Evolutionary conservation across 2,113 vertebrate species (phyloP), one percentile per base, ranked within the genome.

Genomic region (Sturnira hondurensis): DNA sequence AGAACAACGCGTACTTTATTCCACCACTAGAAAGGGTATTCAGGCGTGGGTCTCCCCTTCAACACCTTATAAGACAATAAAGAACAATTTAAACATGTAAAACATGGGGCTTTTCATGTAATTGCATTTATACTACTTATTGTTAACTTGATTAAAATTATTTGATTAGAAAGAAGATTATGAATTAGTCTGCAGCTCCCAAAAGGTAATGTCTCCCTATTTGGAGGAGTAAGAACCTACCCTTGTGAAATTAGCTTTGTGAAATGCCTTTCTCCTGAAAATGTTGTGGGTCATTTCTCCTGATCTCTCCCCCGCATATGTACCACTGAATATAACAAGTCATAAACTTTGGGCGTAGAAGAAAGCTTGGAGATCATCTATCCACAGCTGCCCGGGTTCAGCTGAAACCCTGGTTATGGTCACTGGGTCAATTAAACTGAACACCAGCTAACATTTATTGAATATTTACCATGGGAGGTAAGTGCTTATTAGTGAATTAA

Each of bases 241-340:
- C 22, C 24, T 91, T 93, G n/a, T 71, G 33, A 97, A 91, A 86
- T 88, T 50, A 86, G 52, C 80, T 95, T 61, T 95, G 61, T 89
- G 78, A 50, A 70, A 74, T 68, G 80, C 26, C 5, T 91, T 89
- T 95, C 65, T 61, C 54, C 56, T 89, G 61, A 77, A 93, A 91
- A 91, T 85, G 20, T 47, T 83, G 26, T 82, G 41, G 63, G 6
- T 77, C 78, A 86, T 93, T 89, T 38, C 47, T 88, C 58, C 45
- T 77, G 41, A 77, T 26, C 43, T 74, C 67, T 93, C 11, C 83
- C 41, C n/a, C 28, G 80, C 16, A 76, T 15, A 43, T 71, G 65
- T 88, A 70, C 52, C 45, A 90, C 52, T 77, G 5, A 86, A 47
- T 89, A 76, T 65, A 54, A 89, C 80, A 94, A 54, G 76, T 38